Evolutionary conservation across 2,113 vertebrate species (phyloP), one percentile per base, ranked within the genome.

Genomic region (Zapornia atra): DNA sequence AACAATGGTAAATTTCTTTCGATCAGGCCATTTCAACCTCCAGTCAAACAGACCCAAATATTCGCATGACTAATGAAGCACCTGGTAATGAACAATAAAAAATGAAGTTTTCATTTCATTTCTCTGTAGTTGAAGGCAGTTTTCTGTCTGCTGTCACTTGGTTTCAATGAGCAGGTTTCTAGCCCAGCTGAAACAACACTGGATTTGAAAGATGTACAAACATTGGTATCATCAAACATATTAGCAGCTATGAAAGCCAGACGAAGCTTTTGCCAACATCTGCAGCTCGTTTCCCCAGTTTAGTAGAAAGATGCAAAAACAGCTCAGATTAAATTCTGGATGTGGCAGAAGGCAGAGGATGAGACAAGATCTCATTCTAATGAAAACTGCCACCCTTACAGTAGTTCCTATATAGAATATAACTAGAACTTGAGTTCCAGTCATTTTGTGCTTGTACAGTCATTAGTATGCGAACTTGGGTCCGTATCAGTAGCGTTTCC

Each of bases 191-290:
- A 92, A 91, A 92, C 36, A 92, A 88, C 64, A 54, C 50, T 46
- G 54, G 72, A 84, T 81, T 88, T 84, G 60, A 86, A 95, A 86
- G 69, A 87, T 59, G 36, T 61, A 70, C 76, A 81, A 91, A 89
- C 51, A 86, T 20, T 66, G 59, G 77, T 79, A 69, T 92, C 53
- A 90, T 86, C 86, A 92, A 82, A 80, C 57, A 64, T 82, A 86
- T 88, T 83, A 94, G 59, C 44, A 88, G 59, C 80, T 88, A 61
- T 38, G 54, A 95, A 94, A 86, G 86, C 59, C 82, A 94, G 92
- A 86, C 50, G 34, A 77, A 77, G 76, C 22, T 76, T 90, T 92
- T 88, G 38, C 70, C 57, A 90, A 80, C 70, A 86, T 75, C 57
- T 94, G 68, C 76, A 80, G 48, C 60, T 92, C 88, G n/a, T 72